Conservation (phyloP, 2,797 vertebrate species). For the Notolabrus celidotus region DNA sequence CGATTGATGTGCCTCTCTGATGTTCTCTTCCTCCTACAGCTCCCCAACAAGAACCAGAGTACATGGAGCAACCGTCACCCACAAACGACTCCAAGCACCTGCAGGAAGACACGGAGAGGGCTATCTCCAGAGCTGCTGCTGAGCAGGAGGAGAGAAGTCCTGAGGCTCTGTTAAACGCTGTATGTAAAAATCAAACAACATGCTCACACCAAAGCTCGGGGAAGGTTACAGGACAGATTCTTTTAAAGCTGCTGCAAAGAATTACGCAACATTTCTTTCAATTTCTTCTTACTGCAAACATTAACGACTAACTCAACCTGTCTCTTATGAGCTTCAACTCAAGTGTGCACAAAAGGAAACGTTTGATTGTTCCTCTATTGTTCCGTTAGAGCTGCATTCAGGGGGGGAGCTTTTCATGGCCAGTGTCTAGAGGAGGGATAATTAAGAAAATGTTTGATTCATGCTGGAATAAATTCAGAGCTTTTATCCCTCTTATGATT, state of each 20-base stretch:
- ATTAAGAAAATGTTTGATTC: background rate
- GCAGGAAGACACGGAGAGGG: constrained; percentile 93
- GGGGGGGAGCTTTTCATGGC: background rate
- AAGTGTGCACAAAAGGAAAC: background rate
- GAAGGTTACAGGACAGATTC: background rate
- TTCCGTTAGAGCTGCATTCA: background rate
- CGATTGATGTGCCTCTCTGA: background rate
- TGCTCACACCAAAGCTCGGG: background rate
- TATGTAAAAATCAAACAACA: constrained; percentile 78
- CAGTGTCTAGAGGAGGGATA: background rate
- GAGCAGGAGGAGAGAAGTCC: constrained; percentile 92
- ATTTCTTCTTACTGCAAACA: background rate
- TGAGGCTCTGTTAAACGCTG: constrained; percentile 91
- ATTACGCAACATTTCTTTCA: too few species aligned
- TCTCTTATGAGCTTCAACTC: background rate
- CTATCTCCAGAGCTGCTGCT: constrained; percentile 91
- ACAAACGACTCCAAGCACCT: constrained; percentile 91
- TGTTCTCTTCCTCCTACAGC: constrained; percentile 68
- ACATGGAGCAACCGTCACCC: constrained; percentile 96
- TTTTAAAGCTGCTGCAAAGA: background rate
- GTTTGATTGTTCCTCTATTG: background rate
- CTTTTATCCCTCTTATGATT: constrained; percentile 1
- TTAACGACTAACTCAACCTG: background rate
- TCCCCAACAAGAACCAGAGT: constrained; percentile 91
- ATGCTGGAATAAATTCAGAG: background rate